Conservation (phyloP, 2,113 vertebrate genomes). For the Nestor notabilis region DNA sequence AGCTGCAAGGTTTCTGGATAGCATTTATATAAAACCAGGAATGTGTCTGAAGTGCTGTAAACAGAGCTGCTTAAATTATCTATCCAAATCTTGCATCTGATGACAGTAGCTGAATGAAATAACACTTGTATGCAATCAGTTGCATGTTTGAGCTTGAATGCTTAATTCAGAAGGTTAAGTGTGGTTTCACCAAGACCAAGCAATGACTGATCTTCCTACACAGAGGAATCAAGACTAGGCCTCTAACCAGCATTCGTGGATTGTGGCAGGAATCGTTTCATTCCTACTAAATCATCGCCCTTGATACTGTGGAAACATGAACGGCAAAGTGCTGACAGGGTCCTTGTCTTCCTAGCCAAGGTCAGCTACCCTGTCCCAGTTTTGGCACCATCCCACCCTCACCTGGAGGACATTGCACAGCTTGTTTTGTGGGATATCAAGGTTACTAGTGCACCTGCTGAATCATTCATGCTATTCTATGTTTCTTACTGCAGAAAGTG, state of each 20-base stretch:
- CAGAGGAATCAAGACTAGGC: background rate
- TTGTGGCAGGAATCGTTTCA: background rate
- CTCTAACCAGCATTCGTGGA: background rate
- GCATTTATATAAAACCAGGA: slow-evolving; percentile 4
- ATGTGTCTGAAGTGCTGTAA: background rate
- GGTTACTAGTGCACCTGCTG: background rate
- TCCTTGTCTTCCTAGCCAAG: background rate
- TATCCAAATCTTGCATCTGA: background rate
- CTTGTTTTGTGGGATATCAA: background rate
- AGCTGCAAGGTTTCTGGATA: slow-evolving; percentile 3
- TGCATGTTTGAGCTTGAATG: background rate
- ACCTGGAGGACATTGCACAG: background rate
- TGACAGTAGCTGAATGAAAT: background rate
- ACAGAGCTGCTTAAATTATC: background rate
- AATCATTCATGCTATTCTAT: background rate
- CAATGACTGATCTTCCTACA: background rate
- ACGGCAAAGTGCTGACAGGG: accelerated
- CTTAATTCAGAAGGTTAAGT: background rate
- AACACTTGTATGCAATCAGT: background rate
- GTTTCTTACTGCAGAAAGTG: background rate
- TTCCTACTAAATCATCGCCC: background rate
- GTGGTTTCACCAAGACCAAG: background rate
- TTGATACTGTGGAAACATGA: background rate
- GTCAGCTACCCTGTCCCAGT: background rate
- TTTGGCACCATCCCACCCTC: background rate